Evolutionary conservation across 2,888 invertebrate species (phyloP).

Genomic region (Lithodes maja): DNA sequence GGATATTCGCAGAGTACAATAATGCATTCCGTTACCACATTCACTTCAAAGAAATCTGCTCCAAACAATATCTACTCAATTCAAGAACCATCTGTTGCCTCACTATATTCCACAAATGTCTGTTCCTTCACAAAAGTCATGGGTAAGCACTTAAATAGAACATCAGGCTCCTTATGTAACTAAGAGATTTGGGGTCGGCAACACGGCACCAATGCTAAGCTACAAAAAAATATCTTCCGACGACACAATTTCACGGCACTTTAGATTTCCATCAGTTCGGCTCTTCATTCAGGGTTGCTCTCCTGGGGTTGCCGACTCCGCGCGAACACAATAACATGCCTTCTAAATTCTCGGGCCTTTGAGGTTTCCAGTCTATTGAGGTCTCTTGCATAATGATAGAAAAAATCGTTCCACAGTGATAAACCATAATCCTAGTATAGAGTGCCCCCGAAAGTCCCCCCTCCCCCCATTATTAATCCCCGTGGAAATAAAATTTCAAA

Average conservation of each 20-base stretch:
- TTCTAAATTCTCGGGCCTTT: neutral
- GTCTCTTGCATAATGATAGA: slow-evolving; percentile 2
- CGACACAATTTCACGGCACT: neutral
- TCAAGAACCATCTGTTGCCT: too few relatives aligned
- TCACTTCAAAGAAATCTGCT: too few relatives aligned
- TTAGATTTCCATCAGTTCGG: neutral
- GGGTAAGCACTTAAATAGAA: too few relatives aligned
- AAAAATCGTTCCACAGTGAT: neutral
- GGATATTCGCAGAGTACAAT: too few relatives aligned
- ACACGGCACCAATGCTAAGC: neutral
- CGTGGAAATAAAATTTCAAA: neutral
- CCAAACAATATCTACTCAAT: too few relatives aligned
- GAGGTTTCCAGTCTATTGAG: neutral
- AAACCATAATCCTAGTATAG: neutral
- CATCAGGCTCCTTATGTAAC: neutral
- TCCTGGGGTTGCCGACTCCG: neutral
- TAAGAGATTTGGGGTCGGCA: neutral
- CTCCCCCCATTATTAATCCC: neutral
- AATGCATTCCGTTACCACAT: too few relatives aligned
- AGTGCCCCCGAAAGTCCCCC: neutral
- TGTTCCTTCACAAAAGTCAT: too few relatives aligned
- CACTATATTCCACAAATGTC: too few relatives aligned
- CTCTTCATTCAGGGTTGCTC: neutral
- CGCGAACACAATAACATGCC: neutral
- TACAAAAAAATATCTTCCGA: neutral